Base-by-base conservation (phyloP, 2,797 vertebrate species). In the Octomys mimax region DNA sequence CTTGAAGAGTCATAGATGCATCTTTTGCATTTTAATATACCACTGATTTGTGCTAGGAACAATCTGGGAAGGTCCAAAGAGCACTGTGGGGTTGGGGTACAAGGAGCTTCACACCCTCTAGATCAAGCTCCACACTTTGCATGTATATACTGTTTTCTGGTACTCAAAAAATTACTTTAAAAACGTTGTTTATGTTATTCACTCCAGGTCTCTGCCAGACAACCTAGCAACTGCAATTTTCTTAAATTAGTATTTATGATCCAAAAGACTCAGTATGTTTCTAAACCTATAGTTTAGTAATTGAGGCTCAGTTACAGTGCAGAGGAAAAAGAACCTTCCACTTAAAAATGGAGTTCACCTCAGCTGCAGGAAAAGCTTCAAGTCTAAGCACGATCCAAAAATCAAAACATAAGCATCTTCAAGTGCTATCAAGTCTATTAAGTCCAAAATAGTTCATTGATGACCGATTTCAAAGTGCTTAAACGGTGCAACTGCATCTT, bases 391-490 rank as follows among this genome's bases (percentile, higher is more conserved):
- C 96, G 98, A 98, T 98, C 95, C 96, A 98, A 98, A 98, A 98
- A 98, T 98, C 98, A 98, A 98, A 98, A 97, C 87, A 96, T 97
- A 96, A 97, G 97, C 97, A 95, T 97, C 97, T 98, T 97, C 96
- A 98, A 98, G 97, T 98, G 98, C 98, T 98, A 98, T 97, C 97
- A 98, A 98, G 97, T 98, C 96, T 98, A 98, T 98, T 98, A 98
- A 98, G 97, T 96, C 96, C 96, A 96, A 98, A 98, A 98, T 96
- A 98, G 98, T 98, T 98, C 98, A 98, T 98, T 98, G 98, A 98
- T 98, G 98, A 98, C 98, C 98, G 98, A 98, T 98, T 98, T 98
- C 98, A 94, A 98, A 98, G 98, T 98, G 96, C 97, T 98, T 98
- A 98, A 98, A 98, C 96, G 97, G 97, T 98, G 95, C 97, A 98